Conservation (phyloP, 2,888 invertebrate genomes). For the Tyria jacobaeae region DNA sequence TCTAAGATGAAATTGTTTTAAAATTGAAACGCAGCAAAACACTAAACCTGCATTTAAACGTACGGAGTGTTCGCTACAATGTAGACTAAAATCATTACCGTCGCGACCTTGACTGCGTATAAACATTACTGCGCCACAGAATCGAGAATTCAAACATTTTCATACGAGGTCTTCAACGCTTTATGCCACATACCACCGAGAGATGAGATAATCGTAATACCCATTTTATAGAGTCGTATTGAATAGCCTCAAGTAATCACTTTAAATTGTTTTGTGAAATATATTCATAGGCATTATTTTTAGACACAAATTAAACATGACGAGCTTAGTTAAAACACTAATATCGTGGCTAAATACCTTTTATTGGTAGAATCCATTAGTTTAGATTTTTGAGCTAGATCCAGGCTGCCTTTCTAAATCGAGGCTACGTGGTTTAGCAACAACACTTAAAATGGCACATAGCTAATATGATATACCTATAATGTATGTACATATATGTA, state of each 20-base stretch:
- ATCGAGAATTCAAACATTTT: slow-evolving; percentile 42
- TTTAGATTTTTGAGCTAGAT: slow-evolving; percentile 6
- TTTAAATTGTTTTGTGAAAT: slow-evolving; percentile 34
- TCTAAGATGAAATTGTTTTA: slow-evolving; percentile 2
- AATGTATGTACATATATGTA: too few relatives aligned
- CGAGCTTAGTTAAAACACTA: slow-evolving; percentile 23
- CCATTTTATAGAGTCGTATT: slow-evolving; percentile 23
- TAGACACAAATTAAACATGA: slow-evolving; percentile 35
- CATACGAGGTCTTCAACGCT: slow-evolving; percentile 21
- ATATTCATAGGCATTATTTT: slow-evolving; percentile 48
- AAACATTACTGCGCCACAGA: slow-evolving; percentile 44
- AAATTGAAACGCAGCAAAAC: slow-evolving; percentile 14
- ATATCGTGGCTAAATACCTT: slow-evolving; percentile 7
- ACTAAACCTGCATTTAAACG: slow-evolving; percentile 21
- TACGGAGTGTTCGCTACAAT: slow-evolving; percentile 30
- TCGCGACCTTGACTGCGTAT: slow-evolving; percentile 41
- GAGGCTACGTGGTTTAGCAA: not conserved
- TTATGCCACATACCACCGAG: slow-evolving; percentile 29
- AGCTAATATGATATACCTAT: too few relatives aligned
- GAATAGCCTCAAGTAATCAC: slow-evolving; percentile 14
- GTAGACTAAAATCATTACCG: slow-evolving; percentile 46
- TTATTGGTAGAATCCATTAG: not conserved
- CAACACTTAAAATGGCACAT: not conserved
- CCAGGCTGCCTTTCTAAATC: slow-evolving; percentile 16
- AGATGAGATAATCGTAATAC: slow-evolving; percentile 48